phyloP scores from a whole-genome alignment of 2,797 vertebrate species.

The Anomalospiza imberbis region DNA sequence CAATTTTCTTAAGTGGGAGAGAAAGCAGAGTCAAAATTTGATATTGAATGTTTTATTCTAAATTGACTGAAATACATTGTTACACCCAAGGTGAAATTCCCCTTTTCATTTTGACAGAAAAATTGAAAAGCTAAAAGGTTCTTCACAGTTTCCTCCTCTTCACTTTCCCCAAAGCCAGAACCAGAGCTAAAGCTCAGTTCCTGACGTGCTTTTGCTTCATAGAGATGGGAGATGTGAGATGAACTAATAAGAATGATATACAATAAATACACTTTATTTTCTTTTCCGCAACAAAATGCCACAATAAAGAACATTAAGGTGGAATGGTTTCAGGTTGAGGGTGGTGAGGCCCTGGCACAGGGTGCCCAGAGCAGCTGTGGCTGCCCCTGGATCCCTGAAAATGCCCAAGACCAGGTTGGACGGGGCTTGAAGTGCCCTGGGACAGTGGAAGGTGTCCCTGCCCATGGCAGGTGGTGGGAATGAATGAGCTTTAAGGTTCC shows the following conservation, averaged over 20 bases:
- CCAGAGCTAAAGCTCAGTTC: background rate
- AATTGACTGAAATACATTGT: background rate
- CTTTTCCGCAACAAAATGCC: background rate
- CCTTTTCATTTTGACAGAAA: background rate
- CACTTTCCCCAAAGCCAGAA: background rate
- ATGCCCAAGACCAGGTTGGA: fast-evolving
- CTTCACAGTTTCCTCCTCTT: background rate
- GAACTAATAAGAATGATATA: background rate
- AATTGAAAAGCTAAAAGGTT: background rate
- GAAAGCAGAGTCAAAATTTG: background rate
- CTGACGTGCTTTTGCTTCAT: fast-evolving
- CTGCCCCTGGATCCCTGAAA: background rate
- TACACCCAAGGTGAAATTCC: background rate
- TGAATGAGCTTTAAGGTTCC: background rate
- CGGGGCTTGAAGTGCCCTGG: background rate
- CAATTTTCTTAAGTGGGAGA: background rate
- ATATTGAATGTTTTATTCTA: background rate
- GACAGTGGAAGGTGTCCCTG: background rate
- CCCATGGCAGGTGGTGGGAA: fast-evolving
- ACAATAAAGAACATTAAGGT: fast-evolving
- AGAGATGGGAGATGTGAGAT: background rate
- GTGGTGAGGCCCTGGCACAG: background rate
- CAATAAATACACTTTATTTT: background rate
- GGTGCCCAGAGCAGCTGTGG: background rate
- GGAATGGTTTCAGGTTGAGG: background rate